phyloP scores from a whole-genome alignment of 2,113 vertebrate genomes.

The Gopherus flavomarginatus region DNA sequence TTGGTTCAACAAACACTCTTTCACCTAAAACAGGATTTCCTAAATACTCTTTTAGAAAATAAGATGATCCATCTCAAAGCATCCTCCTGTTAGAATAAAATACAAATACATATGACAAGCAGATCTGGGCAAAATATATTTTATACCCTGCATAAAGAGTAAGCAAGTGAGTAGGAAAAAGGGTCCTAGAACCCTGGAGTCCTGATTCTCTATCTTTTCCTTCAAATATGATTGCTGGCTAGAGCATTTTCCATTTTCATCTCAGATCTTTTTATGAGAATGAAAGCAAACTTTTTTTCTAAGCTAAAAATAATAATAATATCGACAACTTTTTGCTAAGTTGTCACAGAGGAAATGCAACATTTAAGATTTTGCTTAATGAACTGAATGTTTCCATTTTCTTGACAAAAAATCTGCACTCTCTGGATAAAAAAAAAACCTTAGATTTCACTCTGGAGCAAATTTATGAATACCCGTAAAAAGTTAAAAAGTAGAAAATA shows the following conservation, averaged over 20 bases:
- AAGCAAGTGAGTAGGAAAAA: not conserved
- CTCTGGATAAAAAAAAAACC: not conserved
- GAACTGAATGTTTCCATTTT: not conserved
- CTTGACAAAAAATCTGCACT: not conserved
- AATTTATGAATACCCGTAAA: not conserved
- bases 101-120: not conserved
- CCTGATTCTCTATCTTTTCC: not conserved
- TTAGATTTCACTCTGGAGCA: not conserved
- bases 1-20: not conserved
- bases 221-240: constrained; percentile 26
- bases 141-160: not conserved
- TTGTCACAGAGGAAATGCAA: no score
- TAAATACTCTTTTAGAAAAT: not conserved
- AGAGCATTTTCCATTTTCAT: constrained; percentile 49
- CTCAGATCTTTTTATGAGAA: constrained; percentile 1
- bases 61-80: not conserved
- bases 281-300: constrained; percentile 34
- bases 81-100: not conserved
- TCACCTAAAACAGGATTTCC: not conserved
- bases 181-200: not conserved
- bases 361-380: not conserved
- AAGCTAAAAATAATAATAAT: constrained; percentile 18
- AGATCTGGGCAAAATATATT: not conserved
- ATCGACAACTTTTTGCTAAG: not conserved
- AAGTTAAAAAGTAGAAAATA: not conserved